These are phyloP conservation scores for Falco naumanni DNA, from an alignment of 2,797 vertebrate genomes.

Conservation along the genomic window DNA sequence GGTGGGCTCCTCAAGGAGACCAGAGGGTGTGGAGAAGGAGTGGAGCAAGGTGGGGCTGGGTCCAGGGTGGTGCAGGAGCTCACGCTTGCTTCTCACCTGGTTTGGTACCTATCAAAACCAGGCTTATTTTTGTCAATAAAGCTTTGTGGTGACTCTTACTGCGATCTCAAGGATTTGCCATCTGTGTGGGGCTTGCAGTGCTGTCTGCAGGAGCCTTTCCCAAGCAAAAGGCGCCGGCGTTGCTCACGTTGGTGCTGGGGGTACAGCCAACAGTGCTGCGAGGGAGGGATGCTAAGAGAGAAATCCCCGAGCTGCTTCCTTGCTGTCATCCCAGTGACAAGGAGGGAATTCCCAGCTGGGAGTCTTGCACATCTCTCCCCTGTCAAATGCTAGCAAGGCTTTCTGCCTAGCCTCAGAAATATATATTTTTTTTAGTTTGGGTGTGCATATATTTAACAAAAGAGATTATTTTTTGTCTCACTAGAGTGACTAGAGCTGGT, in stretches of 20 bases:
- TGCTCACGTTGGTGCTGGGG: neutral
- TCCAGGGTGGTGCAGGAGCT: rapidly evolving
- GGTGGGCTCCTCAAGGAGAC: neutral
- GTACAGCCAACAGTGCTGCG: rapidly evolving
- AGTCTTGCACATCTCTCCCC: neutral
- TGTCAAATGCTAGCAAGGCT: neutral
- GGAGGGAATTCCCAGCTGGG: slow-evolving; percentile 50
- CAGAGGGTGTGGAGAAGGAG: rapidly evolving
- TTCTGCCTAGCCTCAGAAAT: neutral
- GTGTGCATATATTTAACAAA: neutral
- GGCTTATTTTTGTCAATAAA: neutral
- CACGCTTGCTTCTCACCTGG: rapidly evolving
- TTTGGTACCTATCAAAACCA: neutral
- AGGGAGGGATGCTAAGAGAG: neutral
- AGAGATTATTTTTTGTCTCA: neutral
- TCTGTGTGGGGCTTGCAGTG: neutral
- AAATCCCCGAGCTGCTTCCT: neutral
- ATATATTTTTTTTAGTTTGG: neutral
- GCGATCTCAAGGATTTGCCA: neutral
- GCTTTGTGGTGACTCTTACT: rapidly evolving
- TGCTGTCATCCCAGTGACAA: neutral
- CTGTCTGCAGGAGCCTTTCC: neutral
- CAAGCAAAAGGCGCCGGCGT: rapidly evolving
- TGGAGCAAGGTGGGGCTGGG: neutral
- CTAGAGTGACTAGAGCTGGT: neutral